Evolutionary conservation across 2,113 vertebrate genomes (phyloP).

Genomic region (Podarcis raffonei): DNA sequence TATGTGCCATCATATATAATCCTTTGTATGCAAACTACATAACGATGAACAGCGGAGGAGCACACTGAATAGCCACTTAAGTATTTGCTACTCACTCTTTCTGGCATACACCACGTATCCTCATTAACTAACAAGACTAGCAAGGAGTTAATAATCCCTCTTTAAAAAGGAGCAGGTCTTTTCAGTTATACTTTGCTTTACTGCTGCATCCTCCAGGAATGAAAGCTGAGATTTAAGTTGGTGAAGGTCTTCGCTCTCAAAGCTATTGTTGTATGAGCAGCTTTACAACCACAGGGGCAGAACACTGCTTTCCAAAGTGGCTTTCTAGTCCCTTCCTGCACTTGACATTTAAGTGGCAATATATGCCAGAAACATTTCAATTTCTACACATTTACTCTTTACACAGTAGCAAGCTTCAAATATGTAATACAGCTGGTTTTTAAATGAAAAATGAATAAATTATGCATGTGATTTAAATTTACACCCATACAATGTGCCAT

Average conservation of each 20-base stretch:
- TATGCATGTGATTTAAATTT: not conserved
- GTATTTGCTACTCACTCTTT: not conserved
- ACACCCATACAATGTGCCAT: not conserved
- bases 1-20: not conserved
- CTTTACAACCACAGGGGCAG: not conserved
- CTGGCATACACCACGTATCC: not conserved
- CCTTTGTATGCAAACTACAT: not conserved
- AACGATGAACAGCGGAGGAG: not conserved
- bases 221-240: not conserved
- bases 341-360: not conserved
- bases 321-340: not conserved
- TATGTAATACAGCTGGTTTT: not conserved
- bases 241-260: not conserved
- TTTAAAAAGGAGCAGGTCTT: not conserved
- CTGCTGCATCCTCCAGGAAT: not conserved
- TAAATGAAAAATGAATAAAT: not conserved
- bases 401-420: not conserved
- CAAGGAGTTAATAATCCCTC: not conserved
- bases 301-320: not conserved
- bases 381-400: not conserved
- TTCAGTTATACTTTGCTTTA: not conserved
- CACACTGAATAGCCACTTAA: not conserved
- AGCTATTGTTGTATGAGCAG: not conserved
- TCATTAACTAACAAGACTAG: not conserved
- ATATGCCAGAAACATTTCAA: not conserved